Evolutionary conservation across 2,888 invertebrate genomes (phyloP).

Genomic region (Hedychridium roseum): DNA sequence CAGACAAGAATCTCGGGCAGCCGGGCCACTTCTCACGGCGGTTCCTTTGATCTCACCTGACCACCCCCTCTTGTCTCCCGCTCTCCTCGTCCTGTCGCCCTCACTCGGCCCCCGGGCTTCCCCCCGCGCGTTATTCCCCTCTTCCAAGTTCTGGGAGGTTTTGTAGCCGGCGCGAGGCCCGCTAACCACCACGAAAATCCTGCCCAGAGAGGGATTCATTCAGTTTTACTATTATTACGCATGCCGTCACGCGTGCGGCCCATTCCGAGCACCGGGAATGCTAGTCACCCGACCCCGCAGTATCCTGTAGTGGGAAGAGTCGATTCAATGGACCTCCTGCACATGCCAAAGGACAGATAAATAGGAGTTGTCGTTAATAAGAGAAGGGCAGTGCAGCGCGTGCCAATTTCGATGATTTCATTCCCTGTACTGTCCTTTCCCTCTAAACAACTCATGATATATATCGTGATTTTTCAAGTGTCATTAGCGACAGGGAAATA

Average conservation of each 20-base stretch:
- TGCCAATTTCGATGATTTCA: constrained; percentile 11
- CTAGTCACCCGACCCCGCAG: constrained; percentile 11
- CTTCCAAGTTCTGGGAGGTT: no score
- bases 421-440: no score
- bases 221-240: constrained; percentile 60
- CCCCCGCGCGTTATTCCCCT: constrained; percentile 1
- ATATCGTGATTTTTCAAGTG: no score
- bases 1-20: constrained; percentile 61
- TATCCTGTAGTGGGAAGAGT: constrained; percentile 7
- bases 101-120: constrained; percentile 18
- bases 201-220: constrained; percentile 45
- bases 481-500: no score
- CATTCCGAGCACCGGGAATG: constrained; percentile 37
- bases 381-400: constrained; percentile 8
- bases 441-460: no score
- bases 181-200: constrained; percentile 21
- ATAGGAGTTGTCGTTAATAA: constrained; percentile 15
- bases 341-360: constrained; percentile 4
- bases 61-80: constrained; percentile 38
- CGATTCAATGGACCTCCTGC: constrained; percentile 13
- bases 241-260: constrained; percentile 51
- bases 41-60: constrained; percentile 54
- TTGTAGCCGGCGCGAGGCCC: constrained; percentile 17
- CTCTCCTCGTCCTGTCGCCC: constrained; percentile 23
- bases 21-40: constrained; percentile 61